Evolutionary conservation across 2,888 invertebrate species (phyloP).

Genomic region (Oeneis ivallda): DNA sequence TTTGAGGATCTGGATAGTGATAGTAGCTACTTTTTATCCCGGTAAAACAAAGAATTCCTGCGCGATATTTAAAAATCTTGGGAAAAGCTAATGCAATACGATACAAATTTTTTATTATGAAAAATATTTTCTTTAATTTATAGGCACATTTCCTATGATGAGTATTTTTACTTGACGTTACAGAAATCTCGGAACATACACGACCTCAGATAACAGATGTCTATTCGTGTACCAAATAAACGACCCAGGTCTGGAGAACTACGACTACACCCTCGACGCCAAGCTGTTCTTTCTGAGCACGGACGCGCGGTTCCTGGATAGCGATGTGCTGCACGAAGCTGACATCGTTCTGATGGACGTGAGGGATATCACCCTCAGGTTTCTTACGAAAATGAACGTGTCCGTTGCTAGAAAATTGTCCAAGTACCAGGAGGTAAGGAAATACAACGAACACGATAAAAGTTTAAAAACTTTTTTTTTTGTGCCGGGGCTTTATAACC

Average conservation of each 20-base stretch:
- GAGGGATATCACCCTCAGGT: constrained; percentile 65
- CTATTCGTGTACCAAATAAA: constrained; percentile 74
- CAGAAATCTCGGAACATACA: constrained; percentile 63
- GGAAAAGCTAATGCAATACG: too few species aligned
- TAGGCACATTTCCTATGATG: neutral
- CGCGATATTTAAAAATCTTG: too few species aligned
- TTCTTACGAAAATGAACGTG: constrained; percentile 82
- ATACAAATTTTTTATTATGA: too few species aligned
- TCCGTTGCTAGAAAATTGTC: constrained; percentile 83
- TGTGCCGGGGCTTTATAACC: too few species aligned
- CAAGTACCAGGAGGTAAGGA: constrained; percentile 83
- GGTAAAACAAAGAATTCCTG: too few species aligned
- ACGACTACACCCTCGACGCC: constrained; percentile 63
- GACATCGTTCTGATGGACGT: constrained; percentile 66
- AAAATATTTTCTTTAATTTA: too few species aligned
- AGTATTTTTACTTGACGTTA: neutral
- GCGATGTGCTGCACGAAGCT: constrained; percentile 50
- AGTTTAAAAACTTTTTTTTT: neutral
- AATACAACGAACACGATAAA: neutral
- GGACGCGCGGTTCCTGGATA: constrained; percentile 60
- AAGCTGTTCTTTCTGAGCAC: constrained; percentile 60
- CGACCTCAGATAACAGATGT: constrained; percentile 53
- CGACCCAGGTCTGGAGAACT: constrained; percentile 67
- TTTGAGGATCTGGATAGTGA: too few species aligned
- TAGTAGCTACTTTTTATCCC: too few species aligned